A percentile compares a stretch with the other conserved stretches of the same genome.
phyloP scores from a whole-genome alignment of 2,113 vertebrate genomes.

The Phrynosoma platyrhinos region DNA sequence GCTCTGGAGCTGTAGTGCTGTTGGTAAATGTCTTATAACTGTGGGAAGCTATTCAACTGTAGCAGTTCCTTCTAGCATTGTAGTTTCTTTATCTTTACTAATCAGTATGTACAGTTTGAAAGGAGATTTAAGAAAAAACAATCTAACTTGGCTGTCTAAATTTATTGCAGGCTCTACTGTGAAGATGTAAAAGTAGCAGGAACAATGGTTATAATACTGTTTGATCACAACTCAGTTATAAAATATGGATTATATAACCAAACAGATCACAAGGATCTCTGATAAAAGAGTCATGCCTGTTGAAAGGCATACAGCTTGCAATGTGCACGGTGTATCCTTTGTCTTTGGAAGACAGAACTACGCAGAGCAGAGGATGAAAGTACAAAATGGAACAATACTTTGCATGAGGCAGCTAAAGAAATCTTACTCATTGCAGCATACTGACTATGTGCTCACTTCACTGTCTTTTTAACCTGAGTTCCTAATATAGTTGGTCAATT shows the following conservation, averaged over 20 bases:
- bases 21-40: not conserved
- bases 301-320: conserved; percentile 8
- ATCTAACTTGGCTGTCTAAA: conserved; percentile 42
- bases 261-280: conserved; percentile 38
- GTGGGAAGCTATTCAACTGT: not conserved
- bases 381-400: not conserved
- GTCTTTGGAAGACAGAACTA: not conserved
- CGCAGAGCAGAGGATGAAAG: not conserved
- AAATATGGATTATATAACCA: conserved; percentile 50
- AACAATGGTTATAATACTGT: conserved; percentile 46
- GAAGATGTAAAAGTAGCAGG: conserved; percentile 50
- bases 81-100: conserved; percentile 27
- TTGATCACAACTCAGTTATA: conserved; percentile 51
- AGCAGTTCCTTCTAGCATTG: not conserved
- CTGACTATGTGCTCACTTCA: not conserved
- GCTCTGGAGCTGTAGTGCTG: too few relatives aligned
- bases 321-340: not conserved
- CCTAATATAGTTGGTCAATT: not conserved
- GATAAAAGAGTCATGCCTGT: not conserved
- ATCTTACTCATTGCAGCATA: too few relatives aligned
- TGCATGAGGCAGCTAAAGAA: not conserved
- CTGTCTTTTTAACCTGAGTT: not conserved
- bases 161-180: conserved; percentile 16
- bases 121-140: conserved; percentile 21
- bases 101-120: conserved; percentile 7